A percentile compares a stretch with the other conserved stretches of the same genome.
phyloP scores from a whole-genome alignment of 2,797 vertebrate species.

The Stomatorhinus walkeri region DNA sequence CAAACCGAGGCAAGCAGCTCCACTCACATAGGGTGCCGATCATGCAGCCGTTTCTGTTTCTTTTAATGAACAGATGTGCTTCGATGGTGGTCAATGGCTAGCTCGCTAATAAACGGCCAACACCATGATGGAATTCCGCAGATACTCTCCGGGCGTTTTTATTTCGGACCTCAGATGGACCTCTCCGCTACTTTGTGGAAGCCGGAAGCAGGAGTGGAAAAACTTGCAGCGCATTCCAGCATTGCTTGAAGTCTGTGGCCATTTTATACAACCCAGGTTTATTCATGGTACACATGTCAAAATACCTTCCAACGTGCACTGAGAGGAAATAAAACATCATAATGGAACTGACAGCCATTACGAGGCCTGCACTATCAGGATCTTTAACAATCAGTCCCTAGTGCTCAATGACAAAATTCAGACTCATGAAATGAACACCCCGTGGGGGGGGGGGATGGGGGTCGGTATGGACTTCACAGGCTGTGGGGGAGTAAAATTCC shows the following conservation, averaged over 20 bases:
- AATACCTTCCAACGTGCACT: constrained; percentile 47
- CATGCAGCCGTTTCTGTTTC: neutral
- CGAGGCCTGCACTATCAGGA: neutral
- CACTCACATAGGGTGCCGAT: neutral
- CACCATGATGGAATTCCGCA: neutral
- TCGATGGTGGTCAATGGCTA: constrained; percentile 32
- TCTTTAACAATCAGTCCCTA: neutral
- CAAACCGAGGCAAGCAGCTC: neutral
- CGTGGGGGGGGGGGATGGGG: constrained; percentile 41
- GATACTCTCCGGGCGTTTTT: constrained; percentile 28
- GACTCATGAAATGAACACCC: neutral
- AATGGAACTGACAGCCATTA: neutral
- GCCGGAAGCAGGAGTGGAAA: neutral
- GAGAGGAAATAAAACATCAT: neutral
- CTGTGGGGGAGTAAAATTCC: constrained; percentile 44
- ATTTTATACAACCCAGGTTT: constrained; percentile 35
- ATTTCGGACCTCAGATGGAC: constrained; percentile 40
- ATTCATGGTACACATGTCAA: constrained; percentile 45
- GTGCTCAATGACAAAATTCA: neutral
- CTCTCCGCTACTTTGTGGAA: constrained; percentile 31
- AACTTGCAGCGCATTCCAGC: constrained; percentile 47
- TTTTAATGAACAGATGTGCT: neutral
- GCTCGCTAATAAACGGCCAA: neutral
- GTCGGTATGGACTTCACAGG: constrained; percentile 16
- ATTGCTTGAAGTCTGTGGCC: constrained; percentile 47